These are phyloP conservation scores for Stenichneumon culpator DNA, from an alignment of 2,888 invertebrate species.

Conservation along the genomic window DNA sequence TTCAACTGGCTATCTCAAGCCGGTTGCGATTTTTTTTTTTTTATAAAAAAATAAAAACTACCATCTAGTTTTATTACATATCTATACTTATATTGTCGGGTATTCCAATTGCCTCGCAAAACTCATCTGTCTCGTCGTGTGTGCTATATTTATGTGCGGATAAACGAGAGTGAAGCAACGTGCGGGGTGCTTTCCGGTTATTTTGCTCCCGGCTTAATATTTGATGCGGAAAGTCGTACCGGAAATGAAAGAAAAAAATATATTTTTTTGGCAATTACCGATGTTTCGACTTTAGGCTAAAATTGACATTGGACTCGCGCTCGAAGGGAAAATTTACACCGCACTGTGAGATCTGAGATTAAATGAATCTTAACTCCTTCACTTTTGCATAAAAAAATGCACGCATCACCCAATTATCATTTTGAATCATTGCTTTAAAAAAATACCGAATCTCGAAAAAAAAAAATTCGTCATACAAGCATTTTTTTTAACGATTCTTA, in stretches of 20 bases:
- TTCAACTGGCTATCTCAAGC: too few relatives aligned
- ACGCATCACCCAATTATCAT: too few relatives aligned
- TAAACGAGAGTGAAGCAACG: conserved; percentile 13
- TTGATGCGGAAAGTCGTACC: neutral
- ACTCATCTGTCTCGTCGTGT: conserved; percentile 47
- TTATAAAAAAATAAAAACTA: too few relatives aligned
- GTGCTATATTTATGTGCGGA: neutral
- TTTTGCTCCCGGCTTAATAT: neutral
- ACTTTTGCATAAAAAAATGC: too few relatives aligned
- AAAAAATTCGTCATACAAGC: too few relatives aligned
- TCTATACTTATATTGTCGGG: conserved; percentile 20
- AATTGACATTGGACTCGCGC: neutral
- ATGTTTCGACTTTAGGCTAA: neutral
- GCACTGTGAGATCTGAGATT: too few relatives aligned
- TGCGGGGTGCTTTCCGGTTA: neutral
- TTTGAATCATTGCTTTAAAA: too few relatives aligned
- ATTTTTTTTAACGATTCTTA: too few relatives aligned
- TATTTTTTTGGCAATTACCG: too few relatives aligned
- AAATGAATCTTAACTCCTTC: too few relatives aligned
- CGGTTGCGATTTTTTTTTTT: too few relatives aligned
- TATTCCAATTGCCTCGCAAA: conserved; percentile 50
- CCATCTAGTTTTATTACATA: neutral
- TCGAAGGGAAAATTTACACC: neutral
- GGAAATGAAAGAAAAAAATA: neutral
- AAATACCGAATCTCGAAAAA: too few relatives aligned